phyloP scores from a whole-genome alignment of 2,888 invertebrate genomes.

The Margaritifera margaritifera region DNA sequence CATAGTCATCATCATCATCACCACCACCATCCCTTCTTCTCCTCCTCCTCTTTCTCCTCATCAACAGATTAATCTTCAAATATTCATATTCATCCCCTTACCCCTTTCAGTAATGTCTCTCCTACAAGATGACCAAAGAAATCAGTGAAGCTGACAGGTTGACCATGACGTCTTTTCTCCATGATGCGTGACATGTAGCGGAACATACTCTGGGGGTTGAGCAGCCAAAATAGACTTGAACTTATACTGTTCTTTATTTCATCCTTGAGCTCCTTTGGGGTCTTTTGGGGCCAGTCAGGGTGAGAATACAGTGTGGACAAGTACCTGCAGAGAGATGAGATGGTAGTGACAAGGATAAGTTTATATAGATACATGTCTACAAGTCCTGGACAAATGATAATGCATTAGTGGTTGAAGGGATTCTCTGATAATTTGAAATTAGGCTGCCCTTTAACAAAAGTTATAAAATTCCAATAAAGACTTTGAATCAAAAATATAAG shows the following conservation, averaged over 20 bases:
- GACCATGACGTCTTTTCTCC: constrained; percentile 70
- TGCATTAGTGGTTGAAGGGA: too few relatives aligned
- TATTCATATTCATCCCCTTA: constrained; percentile 39
- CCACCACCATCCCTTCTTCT: too few relatives aligned
- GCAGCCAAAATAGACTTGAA: constrained; percentile 67
- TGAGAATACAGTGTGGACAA: constrained; percentile 73
- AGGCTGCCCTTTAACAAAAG: too few relatives aligned
- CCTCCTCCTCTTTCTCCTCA: not conserved
- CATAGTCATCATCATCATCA: too few relatives aligned
- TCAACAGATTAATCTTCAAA: constrained; percentile 1
- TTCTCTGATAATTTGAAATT: too few relatives aligned
- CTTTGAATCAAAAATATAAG: too few relatives aligned
- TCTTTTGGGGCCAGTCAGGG: constrained; percentile 70
- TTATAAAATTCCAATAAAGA: too few relatives aligned
- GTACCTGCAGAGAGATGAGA: constrained; percentile 63
- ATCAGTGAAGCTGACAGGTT: constrained; percentile 74
- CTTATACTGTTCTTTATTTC: constrained; percentile 69
- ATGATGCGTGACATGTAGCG: constrained; percentile 65
- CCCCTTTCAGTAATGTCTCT: constrained; percentile 72
- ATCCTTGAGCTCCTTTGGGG: constrained; percentile 66
- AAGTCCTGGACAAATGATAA: too few relatives aligned
- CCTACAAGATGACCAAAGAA: constrained; percentile 74
- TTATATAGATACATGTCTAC: too few relatives aligned
- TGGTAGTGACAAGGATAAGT: too few relatives aligned
- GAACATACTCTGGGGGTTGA: constrained; percentile 63